Percentiles rank a stretch among this genome's conserved stretches.
These are phyloP conservation scores for Geodia barretti DNA, from an alignment of 37 sponge, comb jelly and placozoan genomes.

Conservation along the genomic window DNA sequence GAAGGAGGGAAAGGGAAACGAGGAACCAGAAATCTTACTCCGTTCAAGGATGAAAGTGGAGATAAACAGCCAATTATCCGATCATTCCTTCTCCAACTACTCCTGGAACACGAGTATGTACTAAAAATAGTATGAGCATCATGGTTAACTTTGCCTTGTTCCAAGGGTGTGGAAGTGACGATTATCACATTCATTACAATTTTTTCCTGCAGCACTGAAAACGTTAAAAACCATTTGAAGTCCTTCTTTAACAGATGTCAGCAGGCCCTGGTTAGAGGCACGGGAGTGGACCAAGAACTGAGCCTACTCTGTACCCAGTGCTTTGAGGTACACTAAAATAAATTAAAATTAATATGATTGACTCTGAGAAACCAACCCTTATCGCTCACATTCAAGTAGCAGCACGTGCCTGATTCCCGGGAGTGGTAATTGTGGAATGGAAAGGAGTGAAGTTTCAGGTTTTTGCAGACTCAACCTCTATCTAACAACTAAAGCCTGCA, in stretches of 20 bases:
- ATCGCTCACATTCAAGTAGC: no score
- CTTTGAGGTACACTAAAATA: slow-evolving; percentile 73
- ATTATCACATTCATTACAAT: no score
- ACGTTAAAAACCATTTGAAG: slow-evolving; percentile 36
- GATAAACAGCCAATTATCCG: slow-evolving; percentile 63
- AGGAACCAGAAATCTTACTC: slow-evolving; percentile 63
- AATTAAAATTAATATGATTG: no score
- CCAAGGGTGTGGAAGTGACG: no score
- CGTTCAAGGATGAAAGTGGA: slow-evolving; percentile 16
- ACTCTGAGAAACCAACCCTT: no score
- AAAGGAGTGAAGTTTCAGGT: no score
- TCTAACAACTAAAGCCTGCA: no score
- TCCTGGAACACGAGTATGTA: slow-evolving; percentile 60
- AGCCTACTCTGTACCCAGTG: slow-evolving; percentile 70
- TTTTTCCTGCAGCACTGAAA: slow-evolving; percentile 50
- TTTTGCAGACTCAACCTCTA: no score
- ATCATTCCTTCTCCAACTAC: slow-evolving; percentile 69
- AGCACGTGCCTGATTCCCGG: no score
- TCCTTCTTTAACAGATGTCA: slow-evolving; percentile 41
- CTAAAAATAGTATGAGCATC: no score
- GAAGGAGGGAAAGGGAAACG: neutral
- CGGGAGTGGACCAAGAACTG: slow-evolving; percentile 25
- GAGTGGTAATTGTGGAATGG: no score
- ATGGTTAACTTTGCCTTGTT: no score
- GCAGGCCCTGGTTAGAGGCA: neutral